Percentiles rank a stretch among this genome's conserved stretches.
phyloP scores from a whole-genome alignment of 2,888 invertebrate species.

The Lucinisca nassula region DNA sequence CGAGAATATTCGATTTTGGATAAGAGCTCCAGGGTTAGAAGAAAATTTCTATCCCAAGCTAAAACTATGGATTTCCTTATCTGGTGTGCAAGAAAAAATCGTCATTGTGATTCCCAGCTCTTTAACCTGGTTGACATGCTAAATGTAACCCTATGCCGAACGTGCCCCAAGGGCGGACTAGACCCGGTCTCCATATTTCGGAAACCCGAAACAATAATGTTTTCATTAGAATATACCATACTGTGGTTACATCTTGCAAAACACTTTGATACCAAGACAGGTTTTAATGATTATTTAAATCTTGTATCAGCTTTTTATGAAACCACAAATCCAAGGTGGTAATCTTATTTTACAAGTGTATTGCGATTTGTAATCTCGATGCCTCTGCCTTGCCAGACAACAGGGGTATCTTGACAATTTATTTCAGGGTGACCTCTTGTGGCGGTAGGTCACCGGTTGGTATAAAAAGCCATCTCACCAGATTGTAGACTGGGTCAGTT shows the following conservation, averaged over 20 bases:
- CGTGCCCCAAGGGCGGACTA: background rate
- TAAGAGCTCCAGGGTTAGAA: too few species aligned
- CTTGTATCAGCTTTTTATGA: background rate
- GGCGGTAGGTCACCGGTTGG: background rate
- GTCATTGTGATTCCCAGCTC: too few species aligned
- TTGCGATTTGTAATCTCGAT: background rate
- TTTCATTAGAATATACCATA: background rate
- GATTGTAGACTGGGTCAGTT: background rate
- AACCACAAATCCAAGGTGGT: background rate
- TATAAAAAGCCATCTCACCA: background rate
- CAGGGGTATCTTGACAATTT: slow-evolving; percentile 19
- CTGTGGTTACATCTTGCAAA: background rate
- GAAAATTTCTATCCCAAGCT: too few species aligned
- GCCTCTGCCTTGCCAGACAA: background rate
- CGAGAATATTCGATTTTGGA: too few species aligned
- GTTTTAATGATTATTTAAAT: background rate
- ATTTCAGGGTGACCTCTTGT: background rate
- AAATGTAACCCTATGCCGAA: too few species aligned
- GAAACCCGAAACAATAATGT: background rate
- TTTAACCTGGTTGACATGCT: too few species aligned
- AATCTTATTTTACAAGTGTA: background rate
- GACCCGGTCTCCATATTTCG: background rate
- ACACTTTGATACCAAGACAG: background rate
- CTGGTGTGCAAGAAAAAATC: too few species aligned
- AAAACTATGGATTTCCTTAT: too few species aligned